These are phyloP conservation scores for Melipona quadrifasciata DNA, from an alignment of 1,140 invertebrate genomes.

Conservation along the genomic window DNA sequence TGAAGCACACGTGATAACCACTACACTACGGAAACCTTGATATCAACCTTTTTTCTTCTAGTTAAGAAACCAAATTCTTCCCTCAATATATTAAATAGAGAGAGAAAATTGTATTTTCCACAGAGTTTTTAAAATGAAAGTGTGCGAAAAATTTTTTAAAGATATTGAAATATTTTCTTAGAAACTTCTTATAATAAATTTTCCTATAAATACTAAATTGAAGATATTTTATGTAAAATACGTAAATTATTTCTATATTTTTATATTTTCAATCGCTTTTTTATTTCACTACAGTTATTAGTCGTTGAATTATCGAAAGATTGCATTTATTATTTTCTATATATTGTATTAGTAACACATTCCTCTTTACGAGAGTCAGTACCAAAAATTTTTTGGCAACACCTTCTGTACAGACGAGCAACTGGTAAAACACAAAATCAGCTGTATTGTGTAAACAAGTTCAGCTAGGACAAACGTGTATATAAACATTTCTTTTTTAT, in stretches of 20 bases:
- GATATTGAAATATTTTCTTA: neutral
- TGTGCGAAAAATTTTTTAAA: neutral
- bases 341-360: neutral
- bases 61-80: neutral
- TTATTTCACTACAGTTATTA: neutral
- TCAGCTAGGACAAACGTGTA: constrained; percentile 28
- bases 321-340: neutral
- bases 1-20: constrained; percentile 69
- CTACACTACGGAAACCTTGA: constrained; percentile 67
- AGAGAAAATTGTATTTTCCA: neutral
- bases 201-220: neutral
- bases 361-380: neutral
- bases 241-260: neutral
- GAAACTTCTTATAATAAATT: neutral
- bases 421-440: constrained; percentile 32
- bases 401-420: constrained; percentile 12
- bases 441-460: constrained; percentile 27
- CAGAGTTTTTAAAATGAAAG: neutral
- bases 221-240: neutral
- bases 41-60: neutral
- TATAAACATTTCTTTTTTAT: constrained; percentile 35
- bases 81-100: neutral
- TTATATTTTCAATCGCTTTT: no score
- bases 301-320: neutral
- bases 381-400: neutral